These are phyloP conservation scores for Steatornis caripensis DNA, from an alignment of 2,113 vertebrate species.

Conservation along the genomic window DNA sequence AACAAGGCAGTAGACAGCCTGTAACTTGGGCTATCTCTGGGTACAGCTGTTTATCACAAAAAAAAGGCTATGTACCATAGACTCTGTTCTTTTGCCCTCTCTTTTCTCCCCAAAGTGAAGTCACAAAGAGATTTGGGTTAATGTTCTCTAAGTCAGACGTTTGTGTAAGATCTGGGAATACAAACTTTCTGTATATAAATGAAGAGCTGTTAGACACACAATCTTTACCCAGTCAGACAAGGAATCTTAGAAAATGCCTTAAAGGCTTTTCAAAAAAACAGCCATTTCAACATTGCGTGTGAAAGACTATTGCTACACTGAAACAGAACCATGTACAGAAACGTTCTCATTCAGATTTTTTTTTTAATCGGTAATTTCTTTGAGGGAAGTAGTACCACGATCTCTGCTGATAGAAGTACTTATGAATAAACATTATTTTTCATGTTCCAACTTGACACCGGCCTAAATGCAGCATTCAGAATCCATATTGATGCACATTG, in stretches of 20 bases:
- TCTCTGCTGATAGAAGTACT: neutral
- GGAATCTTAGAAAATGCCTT: neutral
- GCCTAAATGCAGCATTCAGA: neutral
- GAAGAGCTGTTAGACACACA: neutral
- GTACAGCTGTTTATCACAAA: neutral
- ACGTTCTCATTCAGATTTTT: neutral
- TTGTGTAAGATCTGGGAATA: neutral
- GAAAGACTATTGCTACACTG: neutral
- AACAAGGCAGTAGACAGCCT: neutral
- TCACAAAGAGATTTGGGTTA: neutral
- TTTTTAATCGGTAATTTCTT: neutral
- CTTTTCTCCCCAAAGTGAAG: neutral
- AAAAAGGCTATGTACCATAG: fast-evolving
- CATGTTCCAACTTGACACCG: neutral
- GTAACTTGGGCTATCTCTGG: neutral
- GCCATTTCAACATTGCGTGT: neutral
- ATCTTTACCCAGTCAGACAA: neutral
- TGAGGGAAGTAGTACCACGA: neutral
- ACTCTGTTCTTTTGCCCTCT: neutral
- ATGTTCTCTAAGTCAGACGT: neutral
- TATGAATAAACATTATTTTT: neutral
- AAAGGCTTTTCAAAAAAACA: neutral
- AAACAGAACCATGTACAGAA: neutral
- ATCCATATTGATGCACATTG: fast-evolving
- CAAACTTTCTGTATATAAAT: neutral